Evolutionary conservation across 1,140 invertebrate genomes (phyloP).

Genomic region (Prorops nasuta): DNA sequence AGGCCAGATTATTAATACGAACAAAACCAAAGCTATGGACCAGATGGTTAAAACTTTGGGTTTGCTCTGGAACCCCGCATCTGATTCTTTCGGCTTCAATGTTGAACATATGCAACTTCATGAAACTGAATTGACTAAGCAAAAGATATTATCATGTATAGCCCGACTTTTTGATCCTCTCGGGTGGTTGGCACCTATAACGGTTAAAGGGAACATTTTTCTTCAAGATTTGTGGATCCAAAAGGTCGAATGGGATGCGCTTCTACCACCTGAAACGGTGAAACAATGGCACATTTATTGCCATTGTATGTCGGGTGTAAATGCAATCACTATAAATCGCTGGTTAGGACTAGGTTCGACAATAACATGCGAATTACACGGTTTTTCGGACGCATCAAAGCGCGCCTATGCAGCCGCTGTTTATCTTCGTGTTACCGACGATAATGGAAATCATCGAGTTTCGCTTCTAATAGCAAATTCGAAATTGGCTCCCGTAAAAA

Average conservation of each 20-base stretch:
- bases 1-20: too few species aligned
- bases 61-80: conserved; percentile 27
- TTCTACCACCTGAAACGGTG: conserved; percentile 6
- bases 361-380: conserved; percentile 16
- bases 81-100: conserved; percentile 24
- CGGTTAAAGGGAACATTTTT: conserved; percentile 14
- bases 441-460: not conserved
- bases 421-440: conserved; percentile 15
- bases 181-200: conserved; percentile 9
- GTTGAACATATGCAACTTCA: not conserved
- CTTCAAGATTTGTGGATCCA: conserved; percentile 17
- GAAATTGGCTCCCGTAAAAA: conserved; percentile 49
- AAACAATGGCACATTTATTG: conserved; percentile 15
- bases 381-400: conserved; percentile 29
- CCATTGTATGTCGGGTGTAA: not conserved
- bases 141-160: conserved; percentile 7
- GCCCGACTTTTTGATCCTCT: conserved; percentile 16
- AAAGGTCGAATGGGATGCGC: conserved; percentile 16
- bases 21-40: too few species aligned
- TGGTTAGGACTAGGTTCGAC: not conserved
- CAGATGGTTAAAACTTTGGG: conserved; percentile 31
- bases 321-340: not conserved
- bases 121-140: conserved; percentile 1
- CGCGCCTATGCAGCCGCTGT: conserved; percentile 26
- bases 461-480: conserved; percentile 37